Percentiles rank a stretch among this genome's conserved stretches.
Conservation (phyloP, 2,113 vertebrate species). For the Peromyscus leucopus region DNA sequence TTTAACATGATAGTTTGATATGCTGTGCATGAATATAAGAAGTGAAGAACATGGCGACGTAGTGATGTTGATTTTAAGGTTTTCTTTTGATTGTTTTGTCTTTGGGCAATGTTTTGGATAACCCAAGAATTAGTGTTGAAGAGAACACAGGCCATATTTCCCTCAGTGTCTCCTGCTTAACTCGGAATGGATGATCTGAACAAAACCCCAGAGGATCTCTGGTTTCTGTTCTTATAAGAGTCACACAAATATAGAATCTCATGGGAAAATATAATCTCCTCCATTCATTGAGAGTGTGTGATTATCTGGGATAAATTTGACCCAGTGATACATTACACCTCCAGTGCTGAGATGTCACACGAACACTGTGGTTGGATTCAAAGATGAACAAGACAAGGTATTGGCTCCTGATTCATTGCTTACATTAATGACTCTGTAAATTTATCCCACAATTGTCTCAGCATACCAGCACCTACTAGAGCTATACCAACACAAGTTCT, state of each 20-base stretch:
- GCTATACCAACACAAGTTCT: neutral
- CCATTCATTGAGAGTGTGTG: neutral
- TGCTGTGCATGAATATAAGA: slow-evolving; percentile 44
- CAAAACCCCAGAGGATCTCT: neutral
- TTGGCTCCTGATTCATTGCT: neutral
- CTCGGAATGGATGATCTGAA: neutral
- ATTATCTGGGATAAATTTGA: neutral
- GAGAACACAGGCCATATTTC: neutral
- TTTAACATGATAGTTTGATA: slow-evolving; percentile 40
- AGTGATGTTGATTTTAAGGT: neutral
- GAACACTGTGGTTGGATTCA: neutral
- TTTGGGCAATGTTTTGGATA: slow-evolving; percentile 31
- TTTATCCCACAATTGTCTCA: neutral
- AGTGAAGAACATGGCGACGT: neutral
- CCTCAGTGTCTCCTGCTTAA: neutral
- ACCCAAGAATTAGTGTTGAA: neutral
- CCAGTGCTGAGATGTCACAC: neutral
- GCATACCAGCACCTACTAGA: neutral
- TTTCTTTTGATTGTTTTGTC: slow-evolving; percentile 50
- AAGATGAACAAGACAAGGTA: neutral
- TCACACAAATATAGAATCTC: neutral
- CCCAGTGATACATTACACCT: neutral
- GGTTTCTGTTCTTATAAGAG: neutral
- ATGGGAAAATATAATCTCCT: neutral
- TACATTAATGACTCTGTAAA: neutral